Conservation (phyloP, 1,140 invertebrate genomes). For the Pteromalus puparum region DNA sequence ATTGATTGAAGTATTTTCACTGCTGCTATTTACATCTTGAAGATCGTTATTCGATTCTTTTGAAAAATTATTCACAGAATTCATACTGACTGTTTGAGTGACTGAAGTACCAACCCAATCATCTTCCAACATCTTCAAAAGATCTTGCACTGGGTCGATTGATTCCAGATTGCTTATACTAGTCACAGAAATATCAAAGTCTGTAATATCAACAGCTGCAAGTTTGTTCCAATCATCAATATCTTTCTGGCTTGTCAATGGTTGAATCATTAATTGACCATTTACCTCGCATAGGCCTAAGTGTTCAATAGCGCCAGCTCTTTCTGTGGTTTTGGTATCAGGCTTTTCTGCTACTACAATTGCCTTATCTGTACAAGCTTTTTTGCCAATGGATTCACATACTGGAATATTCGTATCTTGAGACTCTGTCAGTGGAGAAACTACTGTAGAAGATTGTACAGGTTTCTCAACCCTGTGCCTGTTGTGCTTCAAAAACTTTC, state of each 20-base stretch:
- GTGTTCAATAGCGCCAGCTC: background rate
- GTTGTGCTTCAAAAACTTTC: slow-evolving; percentile 19
- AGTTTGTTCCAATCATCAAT: background rate
- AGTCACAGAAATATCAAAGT: background rate
- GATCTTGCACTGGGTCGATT: background rate
- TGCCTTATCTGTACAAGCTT: background rate
- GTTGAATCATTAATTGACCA: background rate
- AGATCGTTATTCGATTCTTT: background rate
- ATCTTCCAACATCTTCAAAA: slow-evolving; percentile 1
- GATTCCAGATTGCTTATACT: background rate
- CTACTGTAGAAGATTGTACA: background rate
- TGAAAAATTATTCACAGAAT: background rate
- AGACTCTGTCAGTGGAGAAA: background rate
- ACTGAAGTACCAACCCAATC: background rate
- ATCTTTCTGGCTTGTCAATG: background rate
- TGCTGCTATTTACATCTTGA: background rate
- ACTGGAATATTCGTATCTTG: too few species aligned
- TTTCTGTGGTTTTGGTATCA: background rate
- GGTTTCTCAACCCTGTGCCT: background rate
- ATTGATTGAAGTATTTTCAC: background rate
- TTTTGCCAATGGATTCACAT: background rate
- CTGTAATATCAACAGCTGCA: background rate
- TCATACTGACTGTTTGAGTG: background rate
- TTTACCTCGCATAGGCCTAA: background rate
- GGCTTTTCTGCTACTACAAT: background rate